A percentile compares a stretch with the other conserved stretches of the same genome.
phyloP scores from a whole-genome alignment of 1,140 invertebrate species.

The Sycophaga agraensis region DNA sequence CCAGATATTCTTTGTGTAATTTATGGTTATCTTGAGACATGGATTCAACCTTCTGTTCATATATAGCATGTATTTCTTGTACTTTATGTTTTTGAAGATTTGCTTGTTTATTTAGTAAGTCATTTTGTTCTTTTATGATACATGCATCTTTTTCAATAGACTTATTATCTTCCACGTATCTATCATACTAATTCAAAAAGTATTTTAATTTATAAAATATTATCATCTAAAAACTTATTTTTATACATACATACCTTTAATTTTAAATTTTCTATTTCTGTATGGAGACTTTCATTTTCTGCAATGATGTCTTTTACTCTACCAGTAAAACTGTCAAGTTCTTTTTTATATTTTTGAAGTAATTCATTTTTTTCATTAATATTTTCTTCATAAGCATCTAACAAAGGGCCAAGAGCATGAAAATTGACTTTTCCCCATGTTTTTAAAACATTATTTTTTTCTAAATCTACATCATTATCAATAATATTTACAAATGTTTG shows the following conservation, averaged over 20 bases:
- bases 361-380: conserved; percentile 68
- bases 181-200: conserved; percentile 33
- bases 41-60: conserved; percentile 63
- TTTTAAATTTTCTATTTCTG: conserved; percentile 60
- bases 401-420: conserved; percentile 63
- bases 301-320: conserved; percentile 63
- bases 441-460: conserved; percentile 35
- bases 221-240: conserved; percentile 32
- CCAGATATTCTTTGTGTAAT: conserved; percentile 60
- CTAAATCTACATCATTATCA: conserved; percentile 28
- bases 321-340: conserved; percentile 64
- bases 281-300: conserved; percentile 66
- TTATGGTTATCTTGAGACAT: conserved; percentile 63
- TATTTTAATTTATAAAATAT: neutral
- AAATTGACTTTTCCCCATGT: conserved; percentile 61
- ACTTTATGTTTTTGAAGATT: conserved; percentile 62
- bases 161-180: conserved; percentile 48
- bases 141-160: conserved; percentile 58
- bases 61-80: conserved; percentile 62
- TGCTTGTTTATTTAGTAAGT: conserved; percentile 57
- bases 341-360: conserved; percentile 62
- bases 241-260: conserved; percentile 48
- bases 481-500: conserved; percentile 12
- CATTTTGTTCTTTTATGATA: conserved; percentile 63
- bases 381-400: conserved; percentile 70